Evolutionary conservation across 1,140 invertebrate genomes (phyloP), one percentile per base, ranked within the genome.

Genomic region (Trachelipus rathkii): DNA sequence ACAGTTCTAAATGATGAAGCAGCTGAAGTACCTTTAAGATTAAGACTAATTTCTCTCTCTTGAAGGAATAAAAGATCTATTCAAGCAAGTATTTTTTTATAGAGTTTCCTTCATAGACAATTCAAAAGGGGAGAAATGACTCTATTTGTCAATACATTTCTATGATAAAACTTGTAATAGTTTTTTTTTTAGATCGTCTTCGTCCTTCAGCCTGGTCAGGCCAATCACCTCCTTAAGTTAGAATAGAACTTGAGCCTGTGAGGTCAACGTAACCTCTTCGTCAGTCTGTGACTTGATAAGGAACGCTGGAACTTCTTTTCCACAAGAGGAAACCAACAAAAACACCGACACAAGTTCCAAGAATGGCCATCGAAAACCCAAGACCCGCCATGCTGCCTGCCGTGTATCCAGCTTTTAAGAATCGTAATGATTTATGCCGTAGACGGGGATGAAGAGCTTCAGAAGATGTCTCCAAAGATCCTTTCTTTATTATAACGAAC

Each of bases 291-390:
- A 81, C 70, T 33, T 78, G 75, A 45, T 78, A 81, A 44, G 79
- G 79, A 13, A 77, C 74, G 10, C 44, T 50, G 10, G 75, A 70
- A 43, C 76, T 75, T 60, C 83, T 81, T 71, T 84, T 85, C 85
- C 85, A 85, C n/a, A 85, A 75, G 9, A 85, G 79, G 73, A 85
- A 85, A 11, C 85, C 85, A 68, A 85, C 78, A n/a, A 85, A 82
- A 24, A 85, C 82, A 33, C 85, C 85, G 11, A 85, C 76, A 68
- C 83, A 83, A 3, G 83, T 81, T 7, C 85, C 85, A n/a, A 85
- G 77, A 71, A 85, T 83, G 44, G 84, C 84, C 85, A 85, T 85
- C 24, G 84, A 84, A 68, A 85, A 83, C 13, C 84, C 85, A 5
- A 85, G 77, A 6, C 84, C 84, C 10, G 84, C 85, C 81, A 85